A percentile compares a stretch with the other conserved stretches of the same genome.
phyloP scores from a whole-genome alignment of 1,140 invertebrate species.

The Aphelenchoides avenae region DNA sequence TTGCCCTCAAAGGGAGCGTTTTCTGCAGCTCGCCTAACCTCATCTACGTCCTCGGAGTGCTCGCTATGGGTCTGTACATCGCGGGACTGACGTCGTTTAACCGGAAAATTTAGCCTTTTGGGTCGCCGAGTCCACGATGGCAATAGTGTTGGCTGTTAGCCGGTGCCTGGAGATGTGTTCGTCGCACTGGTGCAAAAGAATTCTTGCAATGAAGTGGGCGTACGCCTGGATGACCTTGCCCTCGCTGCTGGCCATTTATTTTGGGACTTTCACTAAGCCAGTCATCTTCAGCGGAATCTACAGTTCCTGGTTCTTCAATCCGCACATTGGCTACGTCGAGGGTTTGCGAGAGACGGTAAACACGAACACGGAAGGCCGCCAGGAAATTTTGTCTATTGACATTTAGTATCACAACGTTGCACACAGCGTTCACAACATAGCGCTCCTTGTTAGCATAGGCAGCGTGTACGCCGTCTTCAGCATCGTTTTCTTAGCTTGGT shows the following conservation, averaged over 20 bases:
- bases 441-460: too few species aligned
- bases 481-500: too few species aligned
- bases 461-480: too few species aligned
- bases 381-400: too few species aligned
- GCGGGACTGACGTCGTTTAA: background rate
- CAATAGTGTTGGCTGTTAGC: constrained; percentile 16
- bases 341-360: too few species aligned
- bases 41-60: constrained; percentile 11
- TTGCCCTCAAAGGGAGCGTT: too few species aligned
- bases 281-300: constrained; percentile 16
- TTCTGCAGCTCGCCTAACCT: constrained; percentile 16
- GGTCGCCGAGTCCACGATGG: constrained; percentile 10
- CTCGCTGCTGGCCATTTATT: background rate
- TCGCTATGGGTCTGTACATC: constrained; percentile 9
- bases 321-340: too few species aligned
- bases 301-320: constrained; percentile 24
- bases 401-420: too few species aligned
- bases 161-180: constrained; percentile 16
- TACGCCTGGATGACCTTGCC: constrained; percentile 16
- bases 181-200: constrained; percentile 9
- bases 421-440: too few species aligned
- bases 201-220: background rate
- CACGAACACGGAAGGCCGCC: too few species aligned
- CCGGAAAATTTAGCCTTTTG: constrained; percentile 14
- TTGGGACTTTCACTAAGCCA: too few species aligned